phyloP scores from a whole-genome alignment of 2,888 invertebrate species.

The Sepiola atlantica region DNA sequence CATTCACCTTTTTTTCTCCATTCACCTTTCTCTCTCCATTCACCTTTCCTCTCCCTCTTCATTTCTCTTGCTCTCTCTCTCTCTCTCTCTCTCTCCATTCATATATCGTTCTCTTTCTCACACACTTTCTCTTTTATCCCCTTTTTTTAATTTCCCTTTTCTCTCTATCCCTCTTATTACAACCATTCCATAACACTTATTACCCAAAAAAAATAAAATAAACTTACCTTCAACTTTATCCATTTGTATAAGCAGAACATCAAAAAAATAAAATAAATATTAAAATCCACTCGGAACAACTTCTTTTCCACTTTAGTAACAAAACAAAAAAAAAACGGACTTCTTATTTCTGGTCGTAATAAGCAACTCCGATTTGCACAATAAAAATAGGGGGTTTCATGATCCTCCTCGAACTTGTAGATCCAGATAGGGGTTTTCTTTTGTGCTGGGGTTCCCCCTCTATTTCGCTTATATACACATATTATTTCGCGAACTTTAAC shows the following conservation, averaged over 20 bases:
- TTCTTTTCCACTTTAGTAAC: background rate
- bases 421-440: background rate
- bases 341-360: background rate
- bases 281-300: background rate
- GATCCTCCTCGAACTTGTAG: background rate
- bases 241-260: background rate
- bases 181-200: too few relatives aligned
- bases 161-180: too few relatives aligned
- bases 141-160: too few relatives aligned
- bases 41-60: too few relatives aligned
- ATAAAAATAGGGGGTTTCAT: background rate
- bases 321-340: background rate
- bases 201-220: background rate
- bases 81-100: background rate
- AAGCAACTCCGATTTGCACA: background rate
- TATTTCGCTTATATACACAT: background rate
- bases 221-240: constrained; percentile 32
- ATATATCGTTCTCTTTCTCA: too few relatives aligned
- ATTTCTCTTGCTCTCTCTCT: background rate
- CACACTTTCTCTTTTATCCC: too few relatives aligned
- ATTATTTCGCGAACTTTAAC: too few relatives aligned
- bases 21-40: too few relatives aligned
- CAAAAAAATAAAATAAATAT: background rate
- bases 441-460: background rate
- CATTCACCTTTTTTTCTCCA: too few relatives aligned